Conservation (phyloP, 2,797 vertebrate genomes). For the Hapalemur alaotrensis region DNA sequence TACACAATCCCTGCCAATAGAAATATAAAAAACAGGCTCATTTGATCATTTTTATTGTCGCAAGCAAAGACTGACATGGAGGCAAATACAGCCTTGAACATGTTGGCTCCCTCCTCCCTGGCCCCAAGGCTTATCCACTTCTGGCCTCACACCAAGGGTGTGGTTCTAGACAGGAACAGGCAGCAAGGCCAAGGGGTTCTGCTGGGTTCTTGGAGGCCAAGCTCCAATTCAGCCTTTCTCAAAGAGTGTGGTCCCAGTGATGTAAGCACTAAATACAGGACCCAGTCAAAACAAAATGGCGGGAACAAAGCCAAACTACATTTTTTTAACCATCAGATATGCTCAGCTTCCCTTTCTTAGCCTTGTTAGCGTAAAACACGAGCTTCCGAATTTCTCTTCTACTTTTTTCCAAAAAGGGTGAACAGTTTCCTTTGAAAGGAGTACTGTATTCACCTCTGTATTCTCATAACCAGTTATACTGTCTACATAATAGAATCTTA, state of each 20-base stretch:
- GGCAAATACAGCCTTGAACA: conserved; percentile 61
- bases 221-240: conserved; percentile 5
- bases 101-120: conserved; percentile 5
- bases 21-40: conserved; percentile 68
- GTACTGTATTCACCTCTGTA: neutral
- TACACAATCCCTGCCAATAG: conserved; percentile 53
- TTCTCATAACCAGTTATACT: neutral
- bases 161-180: conserved; percentile 31
- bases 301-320: conserved; percentile 34
- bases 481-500: neutral
- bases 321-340: conserved; percentile 4
- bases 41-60: conserved; percentile 70
- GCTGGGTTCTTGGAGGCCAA: conserved; percentile 30
- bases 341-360: neutral
- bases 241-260: neutral
- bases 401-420: neutral
- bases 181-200: conserved; percentile 33
- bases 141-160: conserved; percentile 50
- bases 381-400: neutral
- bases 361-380: neutral
- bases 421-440: neutral
- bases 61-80: conserved; percentile 62
- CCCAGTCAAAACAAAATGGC: conserved; percentile 50
- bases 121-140: neutral
- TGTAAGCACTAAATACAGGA: conserved; percentile 11